A percentile compares a stretch with the other conserved stretches of the same genome.
Conservation (phyloP, 1,140 invertebrate species). For the Tetragonula clypearis region DNA sequence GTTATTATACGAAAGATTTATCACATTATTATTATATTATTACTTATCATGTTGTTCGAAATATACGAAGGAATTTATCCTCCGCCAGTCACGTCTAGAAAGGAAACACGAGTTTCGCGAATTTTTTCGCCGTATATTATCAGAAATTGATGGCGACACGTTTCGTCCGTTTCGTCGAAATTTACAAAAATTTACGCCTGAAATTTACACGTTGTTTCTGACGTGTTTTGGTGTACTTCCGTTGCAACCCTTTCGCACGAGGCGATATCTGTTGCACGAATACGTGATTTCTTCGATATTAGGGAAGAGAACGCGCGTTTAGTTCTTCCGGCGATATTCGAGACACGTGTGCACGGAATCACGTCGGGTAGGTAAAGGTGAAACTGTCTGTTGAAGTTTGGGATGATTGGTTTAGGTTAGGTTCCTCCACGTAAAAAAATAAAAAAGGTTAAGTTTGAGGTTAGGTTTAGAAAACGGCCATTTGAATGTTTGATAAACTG, state of each 20-base stretch:
- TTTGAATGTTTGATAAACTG: too few relatives aligned
- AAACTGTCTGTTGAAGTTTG: neutral
- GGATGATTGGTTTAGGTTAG: neutral
- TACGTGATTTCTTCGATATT: neutral
- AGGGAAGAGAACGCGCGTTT: neutral
- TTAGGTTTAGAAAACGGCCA: too few relatives aligned
- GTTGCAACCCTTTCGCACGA: neutral
- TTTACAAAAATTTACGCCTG: neutral
- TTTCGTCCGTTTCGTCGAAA: neutral
- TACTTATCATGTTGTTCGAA: too few relatives aligned
- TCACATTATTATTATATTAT: too few relatives aligned
- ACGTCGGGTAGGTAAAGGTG: neutral
- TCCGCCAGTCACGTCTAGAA: too few relatives aligned
- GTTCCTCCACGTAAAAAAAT: too few relatives aligned
- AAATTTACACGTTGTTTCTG: neutral
- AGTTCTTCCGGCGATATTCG: neutral
- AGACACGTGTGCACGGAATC: neutral
- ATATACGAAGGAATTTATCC: too few relatives aligned
- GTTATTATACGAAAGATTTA: too few relatives aligned
- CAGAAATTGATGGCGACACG: conserved; percentile 1
- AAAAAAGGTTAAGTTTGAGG: too few relatives aligned
- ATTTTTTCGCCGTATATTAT: neutral
- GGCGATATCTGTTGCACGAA: neutral
- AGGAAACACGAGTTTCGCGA: too few relatives aligned
- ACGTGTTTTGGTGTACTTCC: neutral